phyloP scores from a whole-genome alignment of 2,797 vertebrate species.

The Centropyge bicolor region DNA sequence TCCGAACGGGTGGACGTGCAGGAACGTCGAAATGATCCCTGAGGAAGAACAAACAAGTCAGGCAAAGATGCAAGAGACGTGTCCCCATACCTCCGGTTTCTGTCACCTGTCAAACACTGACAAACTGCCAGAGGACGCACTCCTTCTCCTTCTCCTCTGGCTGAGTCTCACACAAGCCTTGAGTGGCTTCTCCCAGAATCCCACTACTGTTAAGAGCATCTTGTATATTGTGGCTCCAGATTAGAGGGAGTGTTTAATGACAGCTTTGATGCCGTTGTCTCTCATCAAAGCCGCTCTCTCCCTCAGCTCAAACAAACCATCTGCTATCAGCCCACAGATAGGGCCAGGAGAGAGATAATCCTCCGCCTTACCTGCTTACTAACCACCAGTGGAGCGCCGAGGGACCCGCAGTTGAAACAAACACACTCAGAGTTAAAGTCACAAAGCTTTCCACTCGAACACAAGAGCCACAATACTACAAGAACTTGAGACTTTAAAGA shows the following conservation, averaged over 20 bases:
- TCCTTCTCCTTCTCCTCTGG: conserved; percentile 35
- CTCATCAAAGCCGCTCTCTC: conserved; percentile 68
- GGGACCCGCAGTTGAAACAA: conserved; percentile 25
- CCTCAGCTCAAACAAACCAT: conserved; percentile 72
- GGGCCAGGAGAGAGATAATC: conserved; percentile 58
- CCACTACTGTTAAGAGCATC: conserved; percentile 66
- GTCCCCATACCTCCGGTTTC: conserved; percentile 21
- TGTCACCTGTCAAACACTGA: conserved; percentile 32
- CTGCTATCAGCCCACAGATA: conserved; percentile 67
- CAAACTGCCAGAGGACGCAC: conserved; percentile 20
- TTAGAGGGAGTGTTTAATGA: conserved; percentile 77
- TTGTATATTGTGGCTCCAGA: conserved; percentile 62
- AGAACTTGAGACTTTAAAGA: conserved; percentile 32
- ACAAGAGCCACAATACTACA: conserved; percentile 14
- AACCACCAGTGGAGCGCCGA: conserved; percentile 34
- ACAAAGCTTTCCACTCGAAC: conserved; percentile 3
- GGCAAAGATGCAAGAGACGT: conserved; percentile 35
- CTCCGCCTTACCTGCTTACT: conserved; percentile 48
- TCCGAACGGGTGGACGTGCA: conserved; percentile 94
- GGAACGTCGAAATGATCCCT: conserved; percentile 96
- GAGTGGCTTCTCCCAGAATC: conserved; percentile 63
- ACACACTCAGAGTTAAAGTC: conserved; percentile 16
- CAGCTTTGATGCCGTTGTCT: conserved; percentile 70
- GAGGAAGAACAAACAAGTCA: conserved; percentile 60
- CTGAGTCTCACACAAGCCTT: conserved; percentile 45